Base-by-base conservation (phyloP, 2,888 invertebrate species). In the Sarcophaga caerulescens region DNA sequence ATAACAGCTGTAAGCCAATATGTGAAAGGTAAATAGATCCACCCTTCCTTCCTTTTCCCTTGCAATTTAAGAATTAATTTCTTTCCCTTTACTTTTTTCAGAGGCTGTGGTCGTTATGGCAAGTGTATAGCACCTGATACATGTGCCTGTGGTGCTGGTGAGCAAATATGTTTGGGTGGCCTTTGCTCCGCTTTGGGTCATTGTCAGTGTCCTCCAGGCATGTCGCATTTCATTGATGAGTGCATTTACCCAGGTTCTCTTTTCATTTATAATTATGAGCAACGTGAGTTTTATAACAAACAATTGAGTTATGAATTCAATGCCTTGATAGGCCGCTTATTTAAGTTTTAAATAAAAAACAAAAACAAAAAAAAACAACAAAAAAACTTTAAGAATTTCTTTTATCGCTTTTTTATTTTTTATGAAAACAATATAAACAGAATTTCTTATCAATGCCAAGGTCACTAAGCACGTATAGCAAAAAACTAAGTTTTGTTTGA, bases 141-240 rank as follows among this genome's bases (percentile, higher is more conserved):
- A 3, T 93, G 93, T 35, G 90, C 92, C 3, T 94, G 94, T 87
- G 88, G 81, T 0, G 60, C 88, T 0, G 85, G 89, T 2, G 82
- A 85, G 1, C 92, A 91, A 68, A 88, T 87, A 23, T 92, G 92
- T 44, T n/a, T 77, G 23, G 70, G 84, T 8, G 93, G 92, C 0
- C 77, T 45, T 17, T 92, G 92, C 66, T 89, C 90, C 63, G 87
- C 88, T 0, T 65, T 65, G 3, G 92, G 92, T 0, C 89, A 89
- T 4, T 92, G 92, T 45, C 66, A 84, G 8, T 92, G 92, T 79
- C 86, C 89, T 0, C 19, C 81, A 0, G 91, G 90, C 10, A 76
- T 89, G 68, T 87, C 88, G 0, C 89, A 90, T 81, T 93, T 90
- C 59, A 81, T 92, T 2, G 91, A 91, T 65, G 88, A 87, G 21